phyloP scores from a whole-genome alignment of 2,797 vertebrate genomes.

The Podarcis siculus region DNA sequence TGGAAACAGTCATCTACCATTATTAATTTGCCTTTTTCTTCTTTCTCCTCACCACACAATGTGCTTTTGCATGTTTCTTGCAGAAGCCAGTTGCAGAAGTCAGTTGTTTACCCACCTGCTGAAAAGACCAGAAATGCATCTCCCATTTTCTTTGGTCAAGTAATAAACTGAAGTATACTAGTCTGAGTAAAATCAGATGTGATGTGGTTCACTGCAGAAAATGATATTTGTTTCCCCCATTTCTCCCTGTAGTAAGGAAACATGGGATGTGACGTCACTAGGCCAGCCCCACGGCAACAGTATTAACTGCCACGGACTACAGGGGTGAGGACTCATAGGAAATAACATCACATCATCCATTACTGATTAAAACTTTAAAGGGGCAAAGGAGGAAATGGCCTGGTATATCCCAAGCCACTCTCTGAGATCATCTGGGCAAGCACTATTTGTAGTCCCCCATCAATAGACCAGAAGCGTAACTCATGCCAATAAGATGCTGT shows the following conservation, averaged over 20 bases:
- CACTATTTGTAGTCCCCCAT: no score
- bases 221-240: background rate
- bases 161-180: background rate
- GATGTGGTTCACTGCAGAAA: background rate
- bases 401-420: no score
- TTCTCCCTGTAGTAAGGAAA: background rate
- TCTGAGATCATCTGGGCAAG: no score
- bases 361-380: background rate
- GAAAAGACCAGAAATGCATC: background rate
- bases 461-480: no score
- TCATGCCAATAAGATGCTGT: no score
- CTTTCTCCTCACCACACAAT: background rate
- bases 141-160: background rate
- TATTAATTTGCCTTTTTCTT: background rate
- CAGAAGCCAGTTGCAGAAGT: background rate
- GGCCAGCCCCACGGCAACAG: background rate
- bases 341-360: background rate
- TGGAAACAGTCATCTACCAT: conserved; percentile 57
- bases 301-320: background rate
- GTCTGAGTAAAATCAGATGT: background rate
- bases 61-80: conserved; percentile 2
- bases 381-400: background rate
- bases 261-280: background rate
- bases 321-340: background rate
- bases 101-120: background rate